A percentile compares a stretch with the other conserved stretches of the same genome.
These are phyloP conservation scores for Meghimatium bilineatum DNA, from an alignment of 2,888 invertebrate species.

Conservation along the genomic window DNA sequence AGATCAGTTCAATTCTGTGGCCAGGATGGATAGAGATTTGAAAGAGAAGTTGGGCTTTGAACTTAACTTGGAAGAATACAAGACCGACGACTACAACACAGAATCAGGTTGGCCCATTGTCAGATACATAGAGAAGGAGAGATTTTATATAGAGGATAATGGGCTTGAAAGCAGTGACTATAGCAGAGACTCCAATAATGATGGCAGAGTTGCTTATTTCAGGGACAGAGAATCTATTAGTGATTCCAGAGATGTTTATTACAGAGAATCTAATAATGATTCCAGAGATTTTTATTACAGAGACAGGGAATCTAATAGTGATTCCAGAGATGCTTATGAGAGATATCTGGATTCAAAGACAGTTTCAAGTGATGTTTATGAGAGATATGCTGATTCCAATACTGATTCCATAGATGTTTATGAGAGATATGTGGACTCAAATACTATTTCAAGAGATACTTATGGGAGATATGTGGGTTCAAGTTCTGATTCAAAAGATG, in stretches of 20 bases:
- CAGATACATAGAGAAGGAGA: conserved; percentile 36
- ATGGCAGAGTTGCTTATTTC: not conserved
- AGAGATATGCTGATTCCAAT: not conserved
- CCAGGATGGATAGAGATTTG: conserved; percentile 4
- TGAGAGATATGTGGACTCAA: too few relatives aligned
- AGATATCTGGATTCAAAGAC: too few relatives aligned
- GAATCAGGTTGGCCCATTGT: conserved; percentile 29
- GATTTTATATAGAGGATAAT: conserved; percentile 24
- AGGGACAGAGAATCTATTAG: not conserved
- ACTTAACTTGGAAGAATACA: conserved; percentile 25
- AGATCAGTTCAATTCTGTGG: not conserved
- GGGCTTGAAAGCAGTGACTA: not conserved
- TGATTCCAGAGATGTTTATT: not conserved
- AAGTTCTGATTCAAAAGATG: too few relatives aligned
- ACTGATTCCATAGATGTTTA: too few relatives aligned
- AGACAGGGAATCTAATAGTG: not conserved
- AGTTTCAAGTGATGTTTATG: too few relatives aligned
- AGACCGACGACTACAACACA: conserved; percentile 15
- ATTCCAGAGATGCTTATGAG: too few relatives aligned
- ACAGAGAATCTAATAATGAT: not conserved
- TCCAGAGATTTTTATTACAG: not conserved
- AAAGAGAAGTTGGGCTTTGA: conserved; percentile 26
- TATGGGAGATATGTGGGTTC: too few relatives aligned
- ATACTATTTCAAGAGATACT: too few relatives aligned
- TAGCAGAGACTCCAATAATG: not conserved